A percentile compares a stretch with the other conserved stretches of the same genome.
These are phyloP conservation scores for Caenorhabditis sulstoni DNA, from an alignment of 2,888 invertebrate genomes.

Conservation along the genomic window DNA sequence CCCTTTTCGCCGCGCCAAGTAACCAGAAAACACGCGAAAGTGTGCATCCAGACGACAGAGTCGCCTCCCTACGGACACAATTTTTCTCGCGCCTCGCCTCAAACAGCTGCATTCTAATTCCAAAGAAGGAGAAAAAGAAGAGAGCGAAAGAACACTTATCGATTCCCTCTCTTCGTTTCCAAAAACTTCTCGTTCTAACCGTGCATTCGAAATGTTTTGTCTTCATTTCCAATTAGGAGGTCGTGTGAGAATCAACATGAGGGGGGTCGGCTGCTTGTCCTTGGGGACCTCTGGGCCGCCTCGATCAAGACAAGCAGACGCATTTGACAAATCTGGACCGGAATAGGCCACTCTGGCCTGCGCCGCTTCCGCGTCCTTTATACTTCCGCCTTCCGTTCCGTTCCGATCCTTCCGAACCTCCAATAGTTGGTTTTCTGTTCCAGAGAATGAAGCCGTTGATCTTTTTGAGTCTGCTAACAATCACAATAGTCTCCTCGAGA, in stretches of 20 bases:
- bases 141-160: background rate
- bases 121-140: background rate
- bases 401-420: background rate
- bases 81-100: background rate
- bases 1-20: background rate
- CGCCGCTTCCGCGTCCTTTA: too few relatives aligned
- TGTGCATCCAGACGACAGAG: conserved; percentile 14
- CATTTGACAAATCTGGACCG: too few relatives aligned
- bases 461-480: background rate
- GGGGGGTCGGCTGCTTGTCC: background rate
- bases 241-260: background rate
- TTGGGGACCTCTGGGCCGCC: background rate
- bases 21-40: conserved; percentile 2
- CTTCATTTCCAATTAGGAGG: background rate
- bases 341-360: too few relatives aligned
- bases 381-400: background rate
- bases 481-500: background rate
- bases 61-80: background rate
- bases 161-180: background rate
- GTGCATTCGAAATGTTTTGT: background rate
- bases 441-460: conserved; percentile 8
- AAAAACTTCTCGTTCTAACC: background rate
- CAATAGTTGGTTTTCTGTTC: background rate
- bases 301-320: too few relatives aligned
- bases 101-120: conserved; percentile 8